Evolutionary conservation across 2,797 vertebrate genomes (phyloP).

Genomic region (Enteromius treurensis): DNA sequence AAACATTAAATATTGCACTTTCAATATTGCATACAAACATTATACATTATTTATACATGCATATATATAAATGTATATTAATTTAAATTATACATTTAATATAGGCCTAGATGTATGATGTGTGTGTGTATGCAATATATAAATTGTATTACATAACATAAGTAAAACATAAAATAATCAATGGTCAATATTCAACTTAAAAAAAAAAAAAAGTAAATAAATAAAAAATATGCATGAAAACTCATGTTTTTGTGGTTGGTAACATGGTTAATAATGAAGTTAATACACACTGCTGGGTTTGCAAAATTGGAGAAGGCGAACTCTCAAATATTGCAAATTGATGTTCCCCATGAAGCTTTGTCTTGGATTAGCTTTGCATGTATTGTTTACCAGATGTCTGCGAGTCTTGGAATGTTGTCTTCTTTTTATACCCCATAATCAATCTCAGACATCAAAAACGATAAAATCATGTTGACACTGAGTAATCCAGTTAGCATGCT

Average conservation of each 20-base stretch:
- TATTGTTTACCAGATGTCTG: slow-evolving; percentile 32
- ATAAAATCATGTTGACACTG: slow-evolving; percentile 48
- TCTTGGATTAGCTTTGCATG: slow-evolving; percentile 30
- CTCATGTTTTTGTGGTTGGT: not conserved
- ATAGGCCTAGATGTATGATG: too few relatives aligned
- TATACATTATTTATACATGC: not conserved
- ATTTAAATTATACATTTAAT: not conserved
- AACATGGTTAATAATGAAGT: not conserved
- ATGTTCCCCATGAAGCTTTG: slow-evolving; percentile 28
- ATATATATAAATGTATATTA: not conserved
- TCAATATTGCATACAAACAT: not conserved
- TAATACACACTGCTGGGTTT: slow-evolving; percentile 10
- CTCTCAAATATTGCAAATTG: slow-evolving; percentile 14
- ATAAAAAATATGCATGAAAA: not conserved
- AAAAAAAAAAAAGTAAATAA: not conserved
- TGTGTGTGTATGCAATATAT: not conserved
- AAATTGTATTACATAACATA: not conserved
- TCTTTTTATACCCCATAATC: slow-evolving; percentile 43
- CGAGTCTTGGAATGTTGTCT: slow-evolving; percentile 44
- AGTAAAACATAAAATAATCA: not conserved
- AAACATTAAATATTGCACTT: too few relatives aligned
- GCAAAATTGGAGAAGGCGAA: slow-evolving; percentile 7
- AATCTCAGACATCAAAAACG: slow-evolving; percentile 56
- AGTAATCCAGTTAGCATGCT: slow-evolving; percentile 26
- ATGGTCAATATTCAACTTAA: not conserved